Evolutionary conservation across 2,797 vertebrate genomes (phyloP).

Genomic region (Sebastes nivosus): DNA sequence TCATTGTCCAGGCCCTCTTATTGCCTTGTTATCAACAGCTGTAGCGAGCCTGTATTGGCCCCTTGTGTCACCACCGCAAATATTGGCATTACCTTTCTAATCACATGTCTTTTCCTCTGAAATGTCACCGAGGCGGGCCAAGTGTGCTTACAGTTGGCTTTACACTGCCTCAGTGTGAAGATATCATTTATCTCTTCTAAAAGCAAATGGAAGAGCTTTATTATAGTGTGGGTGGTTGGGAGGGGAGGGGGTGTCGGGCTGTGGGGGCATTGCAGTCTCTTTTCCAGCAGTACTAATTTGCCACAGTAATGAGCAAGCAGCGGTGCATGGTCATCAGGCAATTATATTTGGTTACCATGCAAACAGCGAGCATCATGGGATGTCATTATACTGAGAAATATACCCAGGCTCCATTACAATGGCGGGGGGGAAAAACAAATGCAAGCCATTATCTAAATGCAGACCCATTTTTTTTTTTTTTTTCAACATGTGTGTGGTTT

Average conservation of each 20-base stretch:
- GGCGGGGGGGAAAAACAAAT: conserved; percentile 38
- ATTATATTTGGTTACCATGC: conserved; percentile 85
- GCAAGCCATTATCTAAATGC: conserved; percentile 53
- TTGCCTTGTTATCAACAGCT: conserved; percentile 76
- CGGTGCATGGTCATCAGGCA: conserved; percentile 82
- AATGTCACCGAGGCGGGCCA: conserved; percentile 64
- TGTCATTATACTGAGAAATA: conserved; percentile 76
- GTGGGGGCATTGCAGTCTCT: conserved; percentile 34
- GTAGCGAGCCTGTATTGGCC: conserved; percentile 51
- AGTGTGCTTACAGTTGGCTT: conserved; percentile 48
- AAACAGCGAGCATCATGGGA: conserved; percentile 79
- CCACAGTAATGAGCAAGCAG: conserved; percentile 80
- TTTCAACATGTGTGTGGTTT: conserved; percentile 21
- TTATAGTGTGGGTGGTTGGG: conserved; percentile 33
- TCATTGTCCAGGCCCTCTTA: conserved; percentile 65
- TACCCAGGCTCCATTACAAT: conserved; percentile 58
- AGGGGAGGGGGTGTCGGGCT: neutral
- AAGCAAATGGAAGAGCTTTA: conserved; percentile 56
- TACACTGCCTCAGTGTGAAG: conserved; percentile 23
- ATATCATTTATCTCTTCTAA: conserved; percentile 54
- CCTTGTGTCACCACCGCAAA: conserved; percentile 68
- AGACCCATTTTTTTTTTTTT: neutral
- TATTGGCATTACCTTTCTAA: conserved; percentile 74
- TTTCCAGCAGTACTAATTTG: conserved; percentile 76
- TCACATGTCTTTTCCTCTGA: conserved; percentile 56